Base-by-base conservation (phyloP, 2,888 invertebrate species). In the Neria commutata region DNA sequence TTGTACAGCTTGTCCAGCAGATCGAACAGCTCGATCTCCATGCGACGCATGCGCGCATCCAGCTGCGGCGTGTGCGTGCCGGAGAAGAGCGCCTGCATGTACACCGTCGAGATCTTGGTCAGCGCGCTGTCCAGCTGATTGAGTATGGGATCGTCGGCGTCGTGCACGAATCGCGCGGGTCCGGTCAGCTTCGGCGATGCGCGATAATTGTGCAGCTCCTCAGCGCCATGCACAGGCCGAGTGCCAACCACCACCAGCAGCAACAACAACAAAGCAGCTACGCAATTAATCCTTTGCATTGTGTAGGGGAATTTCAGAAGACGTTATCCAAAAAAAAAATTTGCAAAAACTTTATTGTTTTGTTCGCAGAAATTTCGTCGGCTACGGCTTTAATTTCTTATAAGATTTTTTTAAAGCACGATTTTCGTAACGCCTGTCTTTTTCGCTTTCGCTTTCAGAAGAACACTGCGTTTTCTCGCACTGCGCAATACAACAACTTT, bases 71-170 rank as follows among this genome's bases (percentile, higher is more conserved):
- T 68, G 54, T 77, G 76, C 0, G 77, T 77, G 14, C 74, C 77
- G 0, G 76, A 67, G 25, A 77, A 69, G 40, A 77, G 48, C 0
- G 79, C 79, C 47, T 77, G 78, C 65, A 75, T 76, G 53, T 77
- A 78, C 24, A 78, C 62, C 1, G 64, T 70, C 16, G 74, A 68
- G 1, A 77, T 67, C 60, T 75, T 72, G 4, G 69, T 57, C 52
- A 77, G 37, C 0, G 76, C 73, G 3, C 33, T 58, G 25, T 77
- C 78, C 54, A 77, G 53, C 2, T 71, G 53, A 29, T 69, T 69
- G 1, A 77, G 47, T 1, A 69, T 66, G 0, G 21, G 40, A 57
- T 77, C 78, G 34, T 71, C 49, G 0, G 66, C 34, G 46, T 60
- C 60, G n/a, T 68, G 68, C 0, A 56, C 0, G 5, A 70, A 50